Percentiles rank a stretch among this genome's conserved stretches.
These are phyloP conservation scores for Ceratina australensis DNA, from an alignment of 1,140 invertebrate species.

Conservation along the genomic window DNA sequence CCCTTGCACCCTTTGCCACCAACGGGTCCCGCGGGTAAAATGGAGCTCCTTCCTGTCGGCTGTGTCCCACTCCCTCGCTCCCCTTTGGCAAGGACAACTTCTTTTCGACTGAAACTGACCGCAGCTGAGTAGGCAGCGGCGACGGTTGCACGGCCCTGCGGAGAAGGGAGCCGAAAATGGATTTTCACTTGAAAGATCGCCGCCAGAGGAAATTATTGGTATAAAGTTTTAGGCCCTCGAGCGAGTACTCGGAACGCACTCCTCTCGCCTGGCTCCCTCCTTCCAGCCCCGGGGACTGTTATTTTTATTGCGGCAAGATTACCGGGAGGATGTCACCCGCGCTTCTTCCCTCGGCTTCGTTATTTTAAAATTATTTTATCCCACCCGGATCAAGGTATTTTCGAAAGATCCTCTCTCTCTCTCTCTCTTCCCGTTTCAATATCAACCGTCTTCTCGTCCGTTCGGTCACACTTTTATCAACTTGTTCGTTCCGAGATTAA, in stretches of 20 bases:
- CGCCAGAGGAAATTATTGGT: constrained; percentile 18
- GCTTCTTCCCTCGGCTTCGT: neutral
- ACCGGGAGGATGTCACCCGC: neutral
- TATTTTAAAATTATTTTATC: neutral
- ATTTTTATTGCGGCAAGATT: constrained; percentile 9
- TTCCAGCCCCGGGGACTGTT: neutral
- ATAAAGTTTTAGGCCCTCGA: constrained; percentile 25
- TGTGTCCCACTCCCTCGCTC: constrained; percentile 37
- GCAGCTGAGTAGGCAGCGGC: constrained; percentile 62
- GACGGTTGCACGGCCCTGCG: neutral
- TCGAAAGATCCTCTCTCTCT: too few relatives aligned
- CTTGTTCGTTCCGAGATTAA: too few relatives aligned
- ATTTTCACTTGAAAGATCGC: constrained; percentile 21
- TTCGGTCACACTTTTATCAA: too few relatives aligned
- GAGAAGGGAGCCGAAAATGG: constrained; percentile 3
- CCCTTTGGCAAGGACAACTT: constrained; percentile 58
- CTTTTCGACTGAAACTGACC: constrained; percentile 64
- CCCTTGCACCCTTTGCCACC: neutral
- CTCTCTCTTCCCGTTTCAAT: too few relatives aligned
- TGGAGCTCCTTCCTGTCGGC: constrained; percentile 36
- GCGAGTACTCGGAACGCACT: neutral
- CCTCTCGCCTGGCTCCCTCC: neutral
- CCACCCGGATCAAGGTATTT: too few relatives aligned
- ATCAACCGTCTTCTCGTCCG: too few relatives aligned
- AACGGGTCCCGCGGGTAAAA: constrained; percentile 6